Evolutionary conservation across 2,113 vertebrate genomes (phyloP).

Genomic region (Colius striatus): DNA sequence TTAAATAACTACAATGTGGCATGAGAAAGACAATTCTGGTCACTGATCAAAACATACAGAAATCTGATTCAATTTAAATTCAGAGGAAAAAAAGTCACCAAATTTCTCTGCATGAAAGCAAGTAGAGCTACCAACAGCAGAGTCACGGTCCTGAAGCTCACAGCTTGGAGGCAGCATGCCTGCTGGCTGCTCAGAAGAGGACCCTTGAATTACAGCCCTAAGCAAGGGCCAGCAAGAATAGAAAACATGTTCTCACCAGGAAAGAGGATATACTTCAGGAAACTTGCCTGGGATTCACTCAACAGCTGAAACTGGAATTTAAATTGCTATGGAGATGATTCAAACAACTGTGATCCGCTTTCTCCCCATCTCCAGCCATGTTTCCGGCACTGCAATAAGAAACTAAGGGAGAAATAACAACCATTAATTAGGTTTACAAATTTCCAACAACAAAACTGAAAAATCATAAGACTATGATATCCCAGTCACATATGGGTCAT

Average conservation of each 20-base stretch:
- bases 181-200: neutral
- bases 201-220: neutral
- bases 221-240: neutral
- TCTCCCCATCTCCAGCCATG: neutral
- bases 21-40: neutral
- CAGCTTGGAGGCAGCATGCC: neutral
- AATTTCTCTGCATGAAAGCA: neutral
- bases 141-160: neutral
- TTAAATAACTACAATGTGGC: neutral
- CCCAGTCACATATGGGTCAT: neutral
- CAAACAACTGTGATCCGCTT: neutral
- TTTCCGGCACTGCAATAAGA: neutral
- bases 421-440: neutral
- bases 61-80: neutral
- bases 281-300: neutral
- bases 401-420: neutral
- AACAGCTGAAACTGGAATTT: neutral
- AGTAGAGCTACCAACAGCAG: neutral
- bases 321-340: neutral
- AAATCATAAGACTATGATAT: neutral
- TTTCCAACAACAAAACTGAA: neutral
- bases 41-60: neutral
- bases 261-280: neutral
- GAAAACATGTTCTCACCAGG: neutral
- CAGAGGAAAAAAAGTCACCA: accelerated